These are phyloP conservation scores for Eurois occulta DNA, from an alignment of 2,888 invertebrate genomes.

Conservation along the genomic window DNA sequence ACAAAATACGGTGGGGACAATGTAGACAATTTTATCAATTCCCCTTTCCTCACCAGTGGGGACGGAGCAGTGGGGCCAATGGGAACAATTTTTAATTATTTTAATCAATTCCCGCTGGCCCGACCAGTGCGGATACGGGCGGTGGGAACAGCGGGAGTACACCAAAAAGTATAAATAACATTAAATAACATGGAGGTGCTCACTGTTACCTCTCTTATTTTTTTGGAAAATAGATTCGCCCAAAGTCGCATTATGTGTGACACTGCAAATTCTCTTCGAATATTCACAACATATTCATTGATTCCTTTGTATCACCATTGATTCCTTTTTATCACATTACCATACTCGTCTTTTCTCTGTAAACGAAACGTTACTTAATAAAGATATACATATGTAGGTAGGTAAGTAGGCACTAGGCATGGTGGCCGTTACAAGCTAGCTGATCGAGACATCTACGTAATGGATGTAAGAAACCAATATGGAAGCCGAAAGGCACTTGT, in stretches of 20 bases:
- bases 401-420: background rate
- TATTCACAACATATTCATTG: background rate
- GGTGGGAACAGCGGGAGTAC: too few species aligned
- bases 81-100: too few species aligned
- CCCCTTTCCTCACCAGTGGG: too few species aligned
- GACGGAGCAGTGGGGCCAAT: too few species aligned
- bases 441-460: background rate
- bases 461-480: too few species aligned
- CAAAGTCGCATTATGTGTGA: background rate
- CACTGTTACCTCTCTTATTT: slow-evolving; percentile 3
- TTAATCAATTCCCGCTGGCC: too few species aligned
- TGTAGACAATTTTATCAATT: too few species aligned
- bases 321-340: background rate
- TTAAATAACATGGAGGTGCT: background rate
- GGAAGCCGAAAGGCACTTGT: too few species aligned
- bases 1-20: too few species aligned
- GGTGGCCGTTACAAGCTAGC: background rate
- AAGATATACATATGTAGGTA: background rate
- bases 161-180: too few species aligned
- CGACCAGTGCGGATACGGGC: too few species aligned
- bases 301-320: background rate
- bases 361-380: slow-evolving; percentile 1
- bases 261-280: background rate
- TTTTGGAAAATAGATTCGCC: background rate
- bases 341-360: slow-evolving; percentile 20